Percentiles rank a stretch among this genome's conserved stretches.
Conservation (phyloP, 1,140 invertebrate genomes). For the Anastrepha obliqua region DNA sequence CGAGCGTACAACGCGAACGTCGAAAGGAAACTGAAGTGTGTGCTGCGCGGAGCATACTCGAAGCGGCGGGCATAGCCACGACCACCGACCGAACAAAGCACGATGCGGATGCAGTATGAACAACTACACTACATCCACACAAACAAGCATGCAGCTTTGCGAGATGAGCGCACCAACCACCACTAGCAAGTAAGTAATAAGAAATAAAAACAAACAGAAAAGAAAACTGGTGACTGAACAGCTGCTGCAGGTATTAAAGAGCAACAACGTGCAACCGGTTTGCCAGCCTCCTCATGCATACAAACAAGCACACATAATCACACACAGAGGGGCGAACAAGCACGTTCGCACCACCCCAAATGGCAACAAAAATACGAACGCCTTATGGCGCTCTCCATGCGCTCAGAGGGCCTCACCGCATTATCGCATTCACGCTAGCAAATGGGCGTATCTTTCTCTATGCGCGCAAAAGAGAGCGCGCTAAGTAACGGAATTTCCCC, state of each 20-base stretch:
- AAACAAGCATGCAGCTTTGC: constrained; percentile 14
- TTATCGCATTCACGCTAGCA: not conserved
- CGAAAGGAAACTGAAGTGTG: constrained; percentile 71
- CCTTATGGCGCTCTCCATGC: not conserved
- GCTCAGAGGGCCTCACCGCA: not conserved
- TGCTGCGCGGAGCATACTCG: constrained; percentile 60
- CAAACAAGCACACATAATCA: not conserved
- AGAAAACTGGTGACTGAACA: not conserved
- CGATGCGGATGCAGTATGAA: constrained; percentile 2
- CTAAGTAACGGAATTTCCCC: not conserved
- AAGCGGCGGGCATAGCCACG: not conserved
- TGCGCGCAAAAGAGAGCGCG: not conserved
- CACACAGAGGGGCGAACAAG: not conserved
- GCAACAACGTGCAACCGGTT: constrained; percentile 56
- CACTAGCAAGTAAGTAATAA: constrained; percentile 47
- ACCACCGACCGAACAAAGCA: constrained; percentile 15
- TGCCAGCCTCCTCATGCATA: not conserved
- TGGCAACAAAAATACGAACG: constrained; percentile 10
- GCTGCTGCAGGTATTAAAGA: constrained; percentile 51
- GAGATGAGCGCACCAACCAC: constrained; percentile 50
- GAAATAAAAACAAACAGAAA: not conserved
- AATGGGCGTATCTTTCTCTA: not conserved
- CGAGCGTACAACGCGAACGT: constrained; percentile 68
- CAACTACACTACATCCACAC: not conserved
- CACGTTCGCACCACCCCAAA: constrained; percentile 27